Evolutionary conservation across 2,797 vertebrate species (phyloP).

Genomic region (Hemibagrus guttatus): DNA sequence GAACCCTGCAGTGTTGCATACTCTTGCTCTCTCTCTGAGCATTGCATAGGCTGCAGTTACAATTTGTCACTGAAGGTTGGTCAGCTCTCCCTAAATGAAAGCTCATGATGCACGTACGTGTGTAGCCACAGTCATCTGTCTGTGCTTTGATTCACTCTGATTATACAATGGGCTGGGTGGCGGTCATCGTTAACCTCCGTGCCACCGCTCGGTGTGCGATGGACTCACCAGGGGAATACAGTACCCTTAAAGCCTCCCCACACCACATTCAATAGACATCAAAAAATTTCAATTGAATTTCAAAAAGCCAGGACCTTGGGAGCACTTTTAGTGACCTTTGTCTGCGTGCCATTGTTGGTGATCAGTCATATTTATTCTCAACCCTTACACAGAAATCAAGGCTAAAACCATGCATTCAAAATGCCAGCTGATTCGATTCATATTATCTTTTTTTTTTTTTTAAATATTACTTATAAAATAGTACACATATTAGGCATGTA

Average conservation of each 20-base stretch:
- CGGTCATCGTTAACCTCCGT: slow-evolving; percentile 57
- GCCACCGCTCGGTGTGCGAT: slow-evolving; percentile 69
- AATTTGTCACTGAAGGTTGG: slow-evolving; percentile 65
- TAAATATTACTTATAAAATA: slow-evolving; percentile 7
- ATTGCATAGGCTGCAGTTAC: slow-evolving; percentile 10
- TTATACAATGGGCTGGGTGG: slow-evolving; percentile 67
- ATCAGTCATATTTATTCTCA: slow-evolving; percentile 36
- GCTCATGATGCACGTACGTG: slow-evolving; percentile 68
- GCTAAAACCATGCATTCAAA: slow-evolving; percentile 38
- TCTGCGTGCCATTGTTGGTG: slow-evolving; percentile 35
- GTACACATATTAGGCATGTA: slow-evolving; percentile 23
- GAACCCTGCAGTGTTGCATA: slow-evolving; percentile 37
- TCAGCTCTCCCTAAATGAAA: slow-evolving; percentile 70
- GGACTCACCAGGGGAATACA: slow-evolving; percentile 63
- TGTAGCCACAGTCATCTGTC: slow-evolving; percentile 66
- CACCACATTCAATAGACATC: slow-evolving; percentile 58
- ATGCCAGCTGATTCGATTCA: slow-evolving; percentile 31
- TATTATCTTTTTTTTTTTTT: neutral
- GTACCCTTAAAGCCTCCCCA: slow-evolving; percentile 60
- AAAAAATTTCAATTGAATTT: slow-evolving; percentile 62
- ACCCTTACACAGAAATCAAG: slow-evolving; percentile 38
- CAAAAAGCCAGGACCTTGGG: slow-evolving; percentile 57
- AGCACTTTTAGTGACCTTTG: slow-evolving; percentile 64
- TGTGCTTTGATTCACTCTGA: slow-evolving; percentile 58
- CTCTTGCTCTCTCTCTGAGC: slow-evolving; percentile 24